Evolutionary conservation across 2,888 invertebrate species (phyloP).

Genomic region (Acrobasis suavella): DNA sequence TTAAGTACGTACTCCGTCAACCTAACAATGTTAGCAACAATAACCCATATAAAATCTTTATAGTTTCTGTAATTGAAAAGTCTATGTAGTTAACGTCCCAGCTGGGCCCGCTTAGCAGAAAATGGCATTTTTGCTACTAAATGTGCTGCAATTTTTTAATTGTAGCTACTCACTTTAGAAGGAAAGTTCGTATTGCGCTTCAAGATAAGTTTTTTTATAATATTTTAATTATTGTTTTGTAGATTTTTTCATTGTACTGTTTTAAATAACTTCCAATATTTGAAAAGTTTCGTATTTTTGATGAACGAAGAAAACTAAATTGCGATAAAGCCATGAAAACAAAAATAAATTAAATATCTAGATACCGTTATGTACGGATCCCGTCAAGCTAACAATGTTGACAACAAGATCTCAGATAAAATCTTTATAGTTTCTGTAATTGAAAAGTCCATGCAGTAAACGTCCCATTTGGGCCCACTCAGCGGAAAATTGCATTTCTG

Average conservation of each 20-base stretch:
- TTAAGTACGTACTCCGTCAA: neutral
- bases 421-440: conserved; percentile 76
- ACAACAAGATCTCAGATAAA: conserved; percentile 52
- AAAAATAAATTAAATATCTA: too few species aligned
- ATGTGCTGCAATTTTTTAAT: conserved; percentile 51
- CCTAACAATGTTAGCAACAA: conserved; percentile 43
- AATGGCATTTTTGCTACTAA: conserved; percentile 56
- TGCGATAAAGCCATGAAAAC: too few species aligned
- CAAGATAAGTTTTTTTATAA: conserved; percentile 22
- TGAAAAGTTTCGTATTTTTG: too few species aligned
- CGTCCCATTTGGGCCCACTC: conserved; percentile 60
- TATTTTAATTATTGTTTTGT: neutral
- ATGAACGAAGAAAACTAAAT: too few species aligned
- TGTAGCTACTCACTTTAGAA: conserved; percentile 32
- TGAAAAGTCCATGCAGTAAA: conserved; percentile 69
- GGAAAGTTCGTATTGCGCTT: conserved; percentile 20
- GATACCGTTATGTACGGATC: neutral
- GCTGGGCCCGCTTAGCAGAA: conserved; percentile 54
- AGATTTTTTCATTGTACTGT: too few species aligned
- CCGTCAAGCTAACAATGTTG: conserved; percentile 36
- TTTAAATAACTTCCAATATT: too few species aligned
- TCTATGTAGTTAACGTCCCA: conserved; percentile 61
- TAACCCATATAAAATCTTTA: conserved; percentile 64
- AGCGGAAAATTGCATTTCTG: conserved; percentile 59
- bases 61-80: conserved; percentile 78